Percentiles rank a stretch among this genome's conserved stretches.
Evolutionary conservation across 2,888 invertebrate species (phyloP).

Genomic region (Lymantria monacha): DNA sequence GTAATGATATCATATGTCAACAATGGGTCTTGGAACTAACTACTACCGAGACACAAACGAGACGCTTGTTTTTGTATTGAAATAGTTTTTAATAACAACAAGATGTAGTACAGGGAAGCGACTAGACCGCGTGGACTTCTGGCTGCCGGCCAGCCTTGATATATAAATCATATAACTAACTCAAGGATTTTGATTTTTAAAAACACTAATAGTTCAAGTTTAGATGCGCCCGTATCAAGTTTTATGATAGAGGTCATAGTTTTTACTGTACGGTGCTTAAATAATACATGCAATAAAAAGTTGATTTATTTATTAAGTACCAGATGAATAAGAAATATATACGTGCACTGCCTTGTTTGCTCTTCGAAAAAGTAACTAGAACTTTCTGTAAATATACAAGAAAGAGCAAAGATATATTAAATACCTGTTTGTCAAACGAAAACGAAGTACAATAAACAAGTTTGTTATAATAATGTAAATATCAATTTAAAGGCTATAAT

Average conservation of each 20-base stretch:
- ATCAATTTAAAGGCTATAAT: too few species aligned
- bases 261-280: not conserved
- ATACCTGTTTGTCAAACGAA: too few species aligned
- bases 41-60: constrained; percentile 42
- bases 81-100: constrained; percentile 42
- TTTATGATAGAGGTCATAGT: not conserved
- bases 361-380: too few species aligned
- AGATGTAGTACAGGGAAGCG: constrained; percentile 34
- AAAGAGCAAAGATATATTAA: too few species aligned
- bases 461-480: too few species aligned
- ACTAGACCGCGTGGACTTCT: constrained; percentile 37
- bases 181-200: constrained; percentile 26
- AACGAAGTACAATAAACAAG: too few species aligned
- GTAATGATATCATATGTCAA: not conserved
- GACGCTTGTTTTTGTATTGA: constrained; percentile 43
- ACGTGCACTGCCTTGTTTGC: too few species aligned
- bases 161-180: constrained; percentile 30
- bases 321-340: too few species aligned
- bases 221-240: not conserved
- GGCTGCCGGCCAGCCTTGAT: constrained; percentile 46
- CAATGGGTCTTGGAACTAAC: not conserved
- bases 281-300: too few species aligned
- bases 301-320: too few species aligned
- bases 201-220: constrained; percentile 2
- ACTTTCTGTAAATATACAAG: too few species aligned